Evolutionary conservation across 2,888 invertebrate species (phyloP).

Genomic region (Myathropa florea): DNA sequence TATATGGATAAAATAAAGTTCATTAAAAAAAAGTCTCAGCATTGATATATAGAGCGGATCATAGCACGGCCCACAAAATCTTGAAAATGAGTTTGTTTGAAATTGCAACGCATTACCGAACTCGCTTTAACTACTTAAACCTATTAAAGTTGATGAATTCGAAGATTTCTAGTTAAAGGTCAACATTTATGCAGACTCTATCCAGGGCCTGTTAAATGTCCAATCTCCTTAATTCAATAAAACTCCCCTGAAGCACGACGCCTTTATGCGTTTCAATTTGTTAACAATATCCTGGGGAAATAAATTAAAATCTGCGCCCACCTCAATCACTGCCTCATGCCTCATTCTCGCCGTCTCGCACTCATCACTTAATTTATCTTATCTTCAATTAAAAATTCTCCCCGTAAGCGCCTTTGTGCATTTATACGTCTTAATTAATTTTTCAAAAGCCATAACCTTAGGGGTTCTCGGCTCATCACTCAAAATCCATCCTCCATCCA

Average conservation of each 20-base stretch:
- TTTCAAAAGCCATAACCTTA: not conserved
- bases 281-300: not conserved
- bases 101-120: no score
- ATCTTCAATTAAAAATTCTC: constrained; percentile 31
- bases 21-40: no score
- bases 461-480: not conserved
- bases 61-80: no score
- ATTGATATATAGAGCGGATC: no score
- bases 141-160: no score
- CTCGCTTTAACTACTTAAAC: no score
- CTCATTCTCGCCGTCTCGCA: not conserved
- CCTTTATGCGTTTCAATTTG: not conserved
- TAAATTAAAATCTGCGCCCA: not conserved
- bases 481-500: not conserved
- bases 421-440: not conserved
- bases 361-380: constrained; percentile 19
- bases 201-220: no score
- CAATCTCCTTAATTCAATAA: not conserved
- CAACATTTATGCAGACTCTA: no score
- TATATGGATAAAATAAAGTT: no score
- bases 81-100: no score
- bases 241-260: not conserved
- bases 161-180: no score
- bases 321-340: not conserved
- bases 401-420: not conserved